These are phyloP conservation scores for Grammomys surdaster DNA, from an alignment of 2,113 vertebrate genomes.

Conservation along the genomic window DNA sequence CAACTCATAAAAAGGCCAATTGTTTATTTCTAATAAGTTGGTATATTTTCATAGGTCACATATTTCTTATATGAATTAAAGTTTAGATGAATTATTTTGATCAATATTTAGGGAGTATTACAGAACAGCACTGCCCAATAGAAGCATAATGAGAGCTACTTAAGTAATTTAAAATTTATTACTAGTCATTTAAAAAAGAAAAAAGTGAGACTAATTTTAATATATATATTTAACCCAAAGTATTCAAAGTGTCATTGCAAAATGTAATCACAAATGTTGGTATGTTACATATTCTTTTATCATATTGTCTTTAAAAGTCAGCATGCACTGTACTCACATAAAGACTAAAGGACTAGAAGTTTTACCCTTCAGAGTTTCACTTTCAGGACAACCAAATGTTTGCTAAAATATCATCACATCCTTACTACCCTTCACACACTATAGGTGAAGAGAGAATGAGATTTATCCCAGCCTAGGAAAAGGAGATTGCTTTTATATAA, in stretches of 20 bases:
- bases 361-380: background rate
- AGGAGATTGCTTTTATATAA: slow-evolving; percentile 20
- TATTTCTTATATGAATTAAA: slow-evolving; percentile 5
- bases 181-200: slow-evolving; percentile 23
- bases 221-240: background rate
- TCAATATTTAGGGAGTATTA: background rate
- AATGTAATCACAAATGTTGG: slow-evolving; percentile 5
- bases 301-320: background rate
- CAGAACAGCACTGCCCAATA: background rate
- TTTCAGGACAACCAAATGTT: background rate
- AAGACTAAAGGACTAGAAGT: slow-evolving; percentile 22
- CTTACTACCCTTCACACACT: background rate
- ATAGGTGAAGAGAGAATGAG: background rate
- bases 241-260: slow-evolving; percentile 3
- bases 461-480: slow-evolving; percentile 43
- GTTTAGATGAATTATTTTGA: background rate
- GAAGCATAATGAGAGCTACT: slow-evolving; percentile 28
- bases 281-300: background rate
- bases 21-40: slow-evolving; percentile 27
- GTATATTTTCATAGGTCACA: slow-evolving; percentile 23
- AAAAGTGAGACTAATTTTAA: background rate
- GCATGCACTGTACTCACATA: background rate
- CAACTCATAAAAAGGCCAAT: background rate
- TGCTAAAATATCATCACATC: slow-evolving; percentile 1
- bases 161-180: slow-evolving; percentile 15